Conservation (phyloP, 2,797 vertebrate species). For the Peromyscus nudipes region DNA sequence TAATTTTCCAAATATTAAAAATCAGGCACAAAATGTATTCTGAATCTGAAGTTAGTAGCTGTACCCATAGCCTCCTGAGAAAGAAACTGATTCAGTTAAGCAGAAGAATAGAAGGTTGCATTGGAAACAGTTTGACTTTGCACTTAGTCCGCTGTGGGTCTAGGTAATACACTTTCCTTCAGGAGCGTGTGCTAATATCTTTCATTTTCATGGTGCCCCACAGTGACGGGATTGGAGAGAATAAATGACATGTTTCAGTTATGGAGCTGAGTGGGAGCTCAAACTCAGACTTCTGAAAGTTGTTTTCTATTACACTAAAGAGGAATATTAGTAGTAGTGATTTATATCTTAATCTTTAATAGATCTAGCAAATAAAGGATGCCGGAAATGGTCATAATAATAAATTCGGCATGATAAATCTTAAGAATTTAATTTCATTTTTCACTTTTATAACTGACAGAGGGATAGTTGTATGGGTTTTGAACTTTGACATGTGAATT, state of each 20-base stretch:
- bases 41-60: conserved; percentile 20
- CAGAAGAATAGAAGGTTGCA: neutral
- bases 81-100: conserved; percentile 26
- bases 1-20: conserved; percentile 44
- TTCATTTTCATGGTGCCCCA: neutral
- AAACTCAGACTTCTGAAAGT: neutral
- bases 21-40: conserved; percentile 17
- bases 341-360: neutral
- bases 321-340: conserved; percentile 19
- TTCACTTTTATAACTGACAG: conserved; percentile 33
- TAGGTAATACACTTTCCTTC: neutral
- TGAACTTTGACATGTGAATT: conserved; percentile 21
- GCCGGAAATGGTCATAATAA: neutral
- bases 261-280: neutral
- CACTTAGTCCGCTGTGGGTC: neutral
- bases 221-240: neutral
- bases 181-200: neutral
- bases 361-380: neutral
- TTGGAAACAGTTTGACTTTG: conserved; percentile 12
- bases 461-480: conserved; percentile 16
- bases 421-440: conserved; percentile 21
- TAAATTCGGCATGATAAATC: conserved; percentile 1
- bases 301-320: neutral
- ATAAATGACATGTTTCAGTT: neutral
- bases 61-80: neutral